Conservation (phyloP, 2,113 vertebrate species). For the Arizona elegans region DNA sequence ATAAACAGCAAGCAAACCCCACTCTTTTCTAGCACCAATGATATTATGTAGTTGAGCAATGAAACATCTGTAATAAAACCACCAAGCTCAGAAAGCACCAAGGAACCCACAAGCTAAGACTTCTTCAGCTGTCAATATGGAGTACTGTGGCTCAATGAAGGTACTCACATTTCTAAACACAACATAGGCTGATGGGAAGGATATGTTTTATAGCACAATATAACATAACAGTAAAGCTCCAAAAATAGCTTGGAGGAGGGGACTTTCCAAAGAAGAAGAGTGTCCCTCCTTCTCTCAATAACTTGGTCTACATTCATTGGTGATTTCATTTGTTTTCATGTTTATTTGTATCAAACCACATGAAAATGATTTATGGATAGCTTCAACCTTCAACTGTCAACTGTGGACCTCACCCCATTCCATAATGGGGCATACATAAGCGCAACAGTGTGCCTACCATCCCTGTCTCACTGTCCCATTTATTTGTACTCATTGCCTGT, state of each 20-base stretch:
- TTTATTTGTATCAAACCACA: neutral
- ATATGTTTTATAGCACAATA: neutral
- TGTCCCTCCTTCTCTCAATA: neutral
- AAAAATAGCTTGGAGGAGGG: neutral
- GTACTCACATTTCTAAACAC: neutral
- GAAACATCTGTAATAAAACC: no score
- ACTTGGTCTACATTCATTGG: neutral
- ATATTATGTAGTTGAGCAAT: no score
- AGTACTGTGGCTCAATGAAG: neutral
- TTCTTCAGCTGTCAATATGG: neutral
- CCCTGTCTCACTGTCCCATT: no score
- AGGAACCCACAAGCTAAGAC: no score
- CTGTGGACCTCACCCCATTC: no score
- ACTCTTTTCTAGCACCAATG: no score
- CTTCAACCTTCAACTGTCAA: no score
- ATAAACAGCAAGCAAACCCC: no score
- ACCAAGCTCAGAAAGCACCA: no score
- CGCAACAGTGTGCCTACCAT: no score
- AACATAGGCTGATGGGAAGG: neutral
- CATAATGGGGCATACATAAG: no score
- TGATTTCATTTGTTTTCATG: neutral
- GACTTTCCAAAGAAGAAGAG: neutral
- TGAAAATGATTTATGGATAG: neutral
- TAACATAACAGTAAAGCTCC: neutral
- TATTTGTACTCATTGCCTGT: no score